phyloP scores from a whole-genome alignment of 2,888 invertebrate genomes.

The Cryptus viduatorius region DNA sequence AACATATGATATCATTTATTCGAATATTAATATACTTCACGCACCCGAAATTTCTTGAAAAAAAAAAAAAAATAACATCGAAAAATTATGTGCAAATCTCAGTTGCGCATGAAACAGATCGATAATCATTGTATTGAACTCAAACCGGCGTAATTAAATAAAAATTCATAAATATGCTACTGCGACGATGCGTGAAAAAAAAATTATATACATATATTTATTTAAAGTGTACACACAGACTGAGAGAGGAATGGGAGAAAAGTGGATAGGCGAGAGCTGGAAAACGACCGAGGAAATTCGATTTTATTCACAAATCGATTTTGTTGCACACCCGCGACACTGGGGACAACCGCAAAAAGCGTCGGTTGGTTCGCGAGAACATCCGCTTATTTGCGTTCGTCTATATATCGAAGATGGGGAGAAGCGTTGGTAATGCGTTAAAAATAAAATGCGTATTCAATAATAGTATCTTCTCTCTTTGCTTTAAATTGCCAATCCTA shows the following conservation, averaged over 20 bases:
- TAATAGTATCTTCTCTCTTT: not conserved
- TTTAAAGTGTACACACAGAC: conserved; percentile 34
- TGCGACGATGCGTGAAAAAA: conserved; percentile 5
- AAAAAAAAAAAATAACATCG: not conserved
- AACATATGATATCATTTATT: not conserved
- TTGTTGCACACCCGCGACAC: conserved; percentile 20
- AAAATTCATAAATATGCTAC: conserved; percentile 61
- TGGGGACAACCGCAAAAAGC: conserved; percentile 21
- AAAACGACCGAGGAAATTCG: conserved; percentile 49
- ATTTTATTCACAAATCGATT: conserved; percentile 62
- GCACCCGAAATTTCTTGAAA: too few relatives aligned
- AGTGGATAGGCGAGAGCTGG: conserved; percentile 4
- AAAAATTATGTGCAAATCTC: not conserved
- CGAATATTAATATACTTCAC: too few relatives aligned
- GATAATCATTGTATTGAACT: not conserved
- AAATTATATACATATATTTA: conserved; percentile 31
- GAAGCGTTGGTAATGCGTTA: not conserved
- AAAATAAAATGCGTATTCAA: conserved; percentile 3
- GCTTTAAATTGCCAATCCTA: not conserved
- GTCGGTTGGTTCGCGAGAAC: conserved; percentile 4
- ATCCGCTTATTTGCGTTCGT: conserved; percentile 17
- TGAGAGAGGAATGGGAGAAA: conserved; percentile 6
- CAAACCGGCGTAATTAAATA: conserved; percentile 47
- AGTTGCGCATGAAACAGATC: not conserved
- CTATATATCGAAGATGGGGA: not conserved